phyloP scores from a whole-genome alignment of 2,113 vertebrate species.

The Sterna hirundo region DNA sequence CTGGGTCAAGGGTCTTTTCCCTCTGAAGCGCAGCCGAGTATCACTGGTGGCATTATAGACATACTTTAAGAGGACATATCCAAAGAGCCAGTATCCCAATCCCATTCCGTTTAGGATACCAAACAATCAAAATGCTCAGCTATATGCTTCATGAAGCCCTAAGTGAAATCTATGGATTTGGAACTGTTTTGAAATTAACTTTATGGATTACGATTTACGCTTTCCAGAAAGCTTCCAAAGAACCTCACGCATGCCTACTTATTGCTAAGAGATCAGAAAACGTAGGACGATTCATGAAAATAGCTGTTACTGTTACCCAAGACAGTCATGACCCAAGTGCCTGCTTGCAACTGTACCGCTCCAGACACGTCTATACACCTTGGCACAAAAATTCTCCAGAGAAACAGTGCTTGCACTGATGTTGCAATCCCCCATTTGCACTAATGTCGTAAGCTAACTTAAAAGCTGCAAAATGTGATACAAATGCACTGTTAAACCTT shows the following conservation, averaged over 20 bases:
- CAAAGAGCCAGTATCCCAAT: background rate
- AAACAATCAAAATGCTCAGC: background rate
- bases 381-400: background rate
- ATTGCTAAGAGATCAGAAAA: background rate
- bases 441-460: background rate
- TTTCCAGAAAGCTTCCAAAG: background rate
- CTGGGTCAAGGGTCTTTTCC: background rate
- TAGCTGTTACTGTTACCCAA: background rate
- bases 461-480: background rate
- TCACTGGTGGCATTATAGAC: background rate
- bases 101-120: background rate
- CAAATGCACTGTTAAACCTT: background rate
- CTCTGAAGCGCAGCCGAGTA: background rate
- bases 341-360: background rate
- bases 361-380: background rate
- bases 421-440: background rate
- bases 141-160: background rate
- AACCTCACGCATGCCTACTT: background rate
- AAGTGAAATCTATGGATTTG: background rate
- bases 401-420: background rate
- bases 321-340: background rate
- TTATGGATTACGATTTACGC: background rate
- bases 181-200: background rate
- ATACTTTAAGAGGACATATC: accelerated
- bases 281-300: background rate